Evolutionary conservation across 2,113 vertebrate species (phyloP).

Genomic region (Phalacrocorax carbo): DNA sequence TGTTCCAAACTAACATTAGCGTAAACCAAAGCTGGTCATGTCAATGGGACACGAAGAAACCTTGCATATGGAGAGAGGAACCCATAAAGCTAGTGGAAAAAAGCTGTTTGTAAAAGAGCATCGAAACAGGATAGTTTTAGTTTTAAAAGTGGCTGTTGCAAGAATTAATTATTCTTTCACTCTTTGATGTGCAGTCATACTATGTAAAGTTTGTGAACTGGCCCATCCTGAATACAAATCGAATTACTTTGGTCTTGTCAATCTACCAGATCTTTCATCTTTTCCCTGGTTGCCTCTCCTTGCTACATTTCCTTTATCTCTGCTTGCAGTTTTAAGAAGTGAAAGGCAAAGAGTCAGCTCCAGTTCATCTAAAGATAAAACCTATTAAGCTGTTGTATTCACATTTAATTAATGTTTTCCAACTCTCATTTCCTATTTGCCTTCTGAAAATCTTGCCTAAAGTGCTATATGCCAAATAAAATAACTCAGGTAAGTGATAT

Average conservation of each 20-base stretch:
- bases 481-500: constrained; percentile 63
- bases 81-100: background rate
- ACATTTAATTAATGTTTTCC: constrained; percentile 72
- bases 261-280: constrained; percentile 57
- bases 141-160: background rate
- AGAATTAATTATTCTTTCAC: background rate
- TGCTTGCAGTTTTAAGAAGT: constrained; percentile 53
- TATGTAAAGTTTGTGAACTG: constrained; percentile 11
- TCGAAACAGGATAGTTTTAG: background rate
- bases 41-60: background rate
- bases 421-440: constrained; percentile 70
- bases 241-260: constrained; percentile 63
- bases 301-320: constrained; percentile 65
- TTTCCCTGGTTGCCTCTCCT: constrained; percentile 36
- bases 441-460: constrained; percentile 61
- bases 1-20: background rate
- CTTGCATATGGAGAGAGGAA: background rate
- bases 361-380: constrained; percentile 66
- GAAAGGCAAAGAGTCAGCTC: constrained; percentile 64
- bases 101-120: background rate
- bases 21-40: background rate
- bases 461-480: constrained; percentile 64
- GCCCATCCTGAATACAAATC: constrained; percentile 36
- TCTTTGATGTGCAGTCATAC: background rate
- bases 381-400: constrained; percentile 69